Conservation (phyloP, 2,113 vertebrate species). For the Eurystomus gularis region DNA sequence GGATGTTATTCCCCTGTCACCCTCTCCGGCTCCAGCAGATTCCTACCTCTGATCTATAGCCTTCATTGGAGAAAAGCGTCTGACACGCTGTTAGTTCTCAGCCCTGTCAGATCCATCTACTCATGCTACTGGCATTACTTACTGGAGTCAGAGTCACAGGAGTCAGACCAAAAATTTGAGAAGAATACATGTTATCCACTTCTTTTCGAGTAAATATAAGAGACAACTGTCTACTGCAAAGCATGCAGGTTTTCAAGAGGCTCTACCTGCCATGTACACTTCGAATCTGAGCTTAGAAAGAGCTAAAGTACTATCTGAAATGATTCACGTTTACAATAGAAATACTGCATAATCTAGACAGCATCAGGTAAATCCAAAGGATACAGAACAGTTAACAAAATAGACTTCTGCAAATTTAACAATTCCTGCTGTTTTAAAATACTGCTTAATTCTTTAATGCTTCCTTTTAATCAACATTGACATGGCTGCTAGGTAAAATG, state of each 20-base stretch:
- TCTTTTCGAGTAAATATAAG: background rate
- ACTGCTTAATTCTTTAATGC: background rate
- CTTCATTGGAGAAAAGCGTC: conserved; percentile 79
- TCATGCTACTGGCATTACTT: conserved; percentile 71
- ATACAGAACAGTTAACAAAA: background rate
- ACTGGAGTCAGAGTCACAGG: conserved; percentile 72
- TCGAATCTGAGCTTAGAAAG: background rate
- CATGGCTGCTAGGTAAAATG: background rate
- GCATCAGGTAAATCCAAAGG: background rate
- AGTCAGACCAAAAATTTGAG: conserved; percentile 65
- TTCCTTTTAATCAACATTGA: background rate
- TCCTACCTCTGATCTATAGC: conserved; percentile 92
- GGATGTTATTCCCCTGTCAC: conserved; percentile 99
- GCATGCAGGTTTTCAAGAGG: background rate
- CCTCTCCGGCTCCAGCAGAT: conserved; percentile 86
- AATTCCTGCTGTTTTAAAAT: background rate
- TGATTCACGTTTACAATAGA: background rate
- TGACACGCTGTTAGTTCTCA: conserved; percentile 77
- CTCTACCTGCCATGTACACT: rapidly evolving
- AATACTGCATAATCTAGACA: background rate
- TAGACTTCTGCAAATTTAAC: background rate
- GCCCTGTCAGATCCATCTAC: conserved; percentile 77
- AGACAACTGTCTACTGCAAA: background rate
- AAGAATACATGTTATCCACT: conserved; percentile 25
- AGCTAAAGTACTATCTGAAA: background rate